phyloP scores from a whole-genome alignment of 2,797 vertebrate species.

The Trachurus trachurus region DNA sequence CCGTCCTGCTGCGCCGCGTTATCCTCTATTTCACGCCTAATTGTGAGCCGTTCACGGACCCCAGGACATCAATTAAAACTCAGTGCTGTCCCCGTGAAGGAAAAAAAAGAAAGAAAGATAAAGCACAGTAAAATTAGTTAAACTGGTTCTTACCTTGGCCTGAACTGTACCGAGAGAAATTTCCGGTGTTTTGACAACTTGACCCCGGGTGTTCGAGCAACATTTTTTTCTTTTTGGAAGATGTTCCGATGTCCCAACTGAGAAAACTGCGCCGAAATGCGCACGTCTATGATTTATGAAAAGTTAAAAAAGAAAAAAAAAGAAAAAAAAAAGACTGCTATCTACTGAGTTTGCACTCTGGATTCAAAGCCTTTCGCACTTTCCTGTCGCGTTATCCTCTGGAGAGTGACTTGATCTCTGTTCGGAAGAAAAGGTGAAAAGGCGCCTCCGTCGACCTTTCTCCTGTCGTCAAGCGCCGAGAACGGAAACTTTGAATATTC shows the following conservation, averaged over 20 bases:
- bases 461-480: conserved; percentile 41
- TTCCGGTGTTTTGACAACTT: conserved; percentile 83
- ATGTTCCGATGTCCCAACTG: conserved; percentile 11
- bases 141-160: conserved; percentile 86
- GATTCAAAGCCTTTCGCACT: conserved; percentile 9
- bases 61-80: conserved; percentile 1
- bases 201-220: conserved; percentile 90
- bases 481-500: conserved; percentile 66
- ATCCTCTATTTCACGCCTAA: conserved; percentile 58
- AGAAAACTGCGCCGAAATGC: neutral
- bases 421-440: conserved; percentile 30
- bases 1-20: conserved; percentile 36
- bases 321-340: neutral
- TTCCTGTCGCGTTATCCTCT: conserved; percentile 60
- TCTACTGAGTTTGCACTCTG: neutral
- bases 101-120: neutral
- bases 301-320: neutral
- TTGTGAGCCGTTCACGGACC: conserved; percentile 36
- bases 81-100: neutral
- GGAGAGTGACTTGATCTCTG: conserved; percentile 17
- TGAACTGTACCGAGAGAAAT: conserved; percentile 84
- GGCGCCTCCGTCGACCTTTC: conserved; percentile 23
- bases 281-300: neutral
- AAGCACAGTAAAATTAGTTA: neutral
- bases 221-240: conserved; percentile 71